phyloP scores from a whole-genome alignment of 2,797 vertebrate genomes.

The Hoplostethus atlanticus region DNA sequence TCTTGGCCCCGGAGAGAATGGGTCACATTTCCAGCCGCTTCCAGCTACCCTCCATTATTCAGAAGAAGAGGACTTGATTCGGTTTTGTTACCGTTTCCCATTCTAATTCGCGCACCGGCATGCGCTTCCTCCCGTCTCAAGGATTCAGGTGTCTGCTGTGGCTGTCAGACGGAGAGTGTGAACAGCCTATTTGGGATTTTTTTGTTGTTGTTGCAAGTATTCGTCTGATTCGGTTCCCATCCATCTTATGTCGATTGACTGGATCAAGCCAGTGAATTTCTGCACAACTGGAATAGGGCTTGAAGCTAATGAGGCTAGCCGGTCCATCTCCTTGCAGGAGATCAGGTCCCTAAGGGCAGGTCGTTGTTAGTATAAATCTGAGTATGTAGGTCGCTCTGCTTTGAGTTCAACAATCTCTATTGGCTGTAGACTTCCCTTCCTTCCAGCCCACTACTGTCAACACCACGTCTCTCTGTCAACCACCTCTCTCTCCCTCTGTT shows the following conservation, averaged over 20 bases:
- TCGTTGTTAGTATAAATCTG: conserved; percentile 69
- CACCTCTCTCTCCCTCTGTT: conserved; percentile 42
- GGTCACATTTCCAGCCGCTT: conserved; percentile 55
- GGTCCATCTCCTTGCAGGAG: conserved; percentile 46
- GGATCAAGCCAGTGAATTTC: conserved; percentile 19
- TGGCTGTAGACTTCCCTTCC: conserved; percentile 3
- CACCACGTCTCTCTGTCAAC: conserved; percentile 30
- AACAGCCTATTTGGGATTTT: conserved; percentile 9
- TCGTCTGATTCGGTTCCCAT: conserved; percentile 27
- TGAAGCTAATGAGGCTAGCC: conserved; percentile 53
- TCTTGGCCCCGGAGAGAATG: conserved; percentile 64
- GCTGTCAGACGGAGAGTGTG: conserved; percentile 27
- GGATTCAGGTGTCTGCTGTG: conserved; percentile 47
- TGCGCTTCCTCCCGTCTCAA: conserved; percentile 51
- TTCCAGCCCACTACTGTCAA: conserved; percentile 53
- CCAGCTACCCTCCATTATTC: conserved; percentile 71
- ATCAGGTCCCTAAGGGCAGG: conserved; percentile 58
- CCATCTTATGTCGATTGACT: conserved; percentile 1
- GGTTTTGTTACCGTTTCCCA: conserved; percentile 51
- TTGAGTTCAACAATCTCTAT: conserved; percentile 43
- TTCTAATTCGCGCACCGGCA: conserved; percentile 24
- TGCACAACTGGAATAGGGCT: conserved; percentile 35
- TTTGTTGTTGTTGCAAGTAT: not conserved
- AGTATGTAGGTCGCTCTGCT: conserved; percentile 68
- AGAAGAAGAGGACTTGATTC: conserved; percentile 75